Evolutionary conservation across 2,888 invertebrate species (phyloP), one percentile per base, ranked within the genome.

Genomic region (Drosophila merina): DNA sequence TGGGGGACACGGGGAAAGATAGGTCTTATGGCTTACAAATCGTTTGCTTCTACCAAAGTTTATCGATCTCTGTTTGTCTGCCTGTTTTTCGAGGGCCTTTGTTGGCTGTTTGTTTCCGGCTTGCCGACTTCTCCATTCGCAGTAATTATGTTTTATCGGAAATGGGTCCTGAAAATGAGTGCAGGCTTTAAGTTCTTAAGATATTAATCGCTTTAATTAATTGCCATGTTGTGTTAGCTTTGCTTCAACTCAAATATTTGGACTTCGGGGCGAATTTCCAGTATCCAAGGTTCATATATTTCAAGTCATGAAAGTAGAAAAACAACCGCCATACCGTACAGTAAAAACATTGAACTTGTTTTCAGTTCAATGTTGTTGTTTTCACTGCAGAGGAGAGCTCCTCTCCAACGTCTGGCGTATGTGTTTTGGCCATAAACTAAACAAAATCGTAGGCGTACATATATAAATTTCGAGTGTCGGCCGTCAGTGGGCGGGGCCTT

Each of bases 51-150:
- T 44, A 57, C 77, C 60, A 57, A 72, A 83, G 81, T 77, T 75
- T 83, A 79, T 79, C 84, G 84, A 83, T 79, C 77, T 77, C 33
- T 70, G 62, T 69, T 72, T 72, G 74, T 45, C 66, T 54, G 62
- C 30, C 57, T 38, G 45, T 54, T 66, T 64, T 63, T 51, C 10
- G 7, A 42, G 57, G 20, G 44, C 57, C 45, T 57, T 57, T 54
- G 59, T 36, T 28, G 51, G 42, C 42, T 10, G 57, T 49, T 56
- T 67, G 69, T 42, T 56, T 67, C 66, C 64, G 52, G 57, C 49
- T 64, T 14, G 40, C 20, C 26, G 56, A 49, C 48, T 44, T 30
- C 33, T 10, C 28, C 48, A 68, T 48, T 38, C 66, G 28, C 48
- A 68, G 69, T 67, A 69, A 67, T 67, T 67, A 67, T 67, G 69